Evolutionary conservation across 1,140 invertebrate genomes (phyloP).

Genomic region (Leguminivora glycinivorella): DNA sequence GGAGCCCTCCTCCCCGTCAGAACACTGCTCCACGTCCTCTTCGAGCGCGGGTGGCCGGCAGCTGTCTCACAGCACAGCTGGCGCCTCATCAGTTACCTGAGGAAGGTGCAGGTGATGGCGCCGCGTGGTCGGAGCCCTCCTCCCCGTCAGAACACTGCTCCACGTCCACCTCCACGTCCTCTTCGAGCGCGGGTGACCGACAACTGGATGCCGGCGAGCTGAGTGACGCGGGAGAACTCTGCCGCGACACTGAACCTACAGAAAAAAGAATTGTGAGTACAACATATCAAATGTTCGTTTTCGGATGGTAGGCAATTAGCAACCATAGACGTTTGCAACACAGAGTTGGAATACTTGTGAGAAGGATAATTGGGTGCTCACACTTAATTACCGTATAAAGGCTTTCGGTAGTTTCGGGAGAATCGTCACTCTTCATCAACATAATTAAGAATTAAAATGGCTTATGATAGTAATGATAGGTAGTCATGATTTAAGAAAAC

Average conservation of each 20-base stretch:
- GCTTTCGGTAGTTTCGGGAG: no score
- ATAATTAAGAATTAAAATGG: no score
- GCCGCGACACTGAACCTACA: slow-evolving; percentile 69
- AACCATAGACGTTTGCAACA: no score
- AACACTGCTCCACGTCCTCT: slow-evolving; percentile 76
- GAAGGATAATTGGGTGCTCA: no score
- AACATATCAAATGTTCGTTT: no score
- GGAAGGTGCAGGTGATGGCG: slow-evolving; percentile 70
- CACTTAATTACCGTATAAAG: no score
- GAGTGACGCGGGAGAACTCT: slow-evolving; percentile 73
- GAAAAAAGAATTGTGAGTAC: neutral
- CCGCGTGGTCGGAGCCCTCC: slow-evolving; percentile 58
- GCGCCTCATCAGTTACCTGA: slow-evolving; percentile 58
- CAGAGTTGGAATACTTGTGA: no score
- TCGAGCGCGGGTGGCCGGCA: slow-evolving; percentile 60
- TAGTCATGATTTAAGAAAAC: no score
- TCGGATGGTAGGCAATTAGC: no score
- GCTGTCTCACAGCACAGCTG: neutral
- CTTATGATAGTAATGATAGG: no score
- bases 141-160: slow-evolving; percentile 76
- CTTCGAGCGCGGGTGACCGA: slow-evolving; percentile 63
- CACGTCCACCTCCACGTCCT: slow-evolving; percentile 77
- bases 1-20: slow-evolving; percentile 66
- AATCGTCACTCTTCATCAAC: no score
- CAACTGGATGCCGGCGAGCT: slow-evolving; percentile 71